phyloP scores from a whole-genome alignment of 2,888 invertebrate species.

The Catonia carolina region DNA sequence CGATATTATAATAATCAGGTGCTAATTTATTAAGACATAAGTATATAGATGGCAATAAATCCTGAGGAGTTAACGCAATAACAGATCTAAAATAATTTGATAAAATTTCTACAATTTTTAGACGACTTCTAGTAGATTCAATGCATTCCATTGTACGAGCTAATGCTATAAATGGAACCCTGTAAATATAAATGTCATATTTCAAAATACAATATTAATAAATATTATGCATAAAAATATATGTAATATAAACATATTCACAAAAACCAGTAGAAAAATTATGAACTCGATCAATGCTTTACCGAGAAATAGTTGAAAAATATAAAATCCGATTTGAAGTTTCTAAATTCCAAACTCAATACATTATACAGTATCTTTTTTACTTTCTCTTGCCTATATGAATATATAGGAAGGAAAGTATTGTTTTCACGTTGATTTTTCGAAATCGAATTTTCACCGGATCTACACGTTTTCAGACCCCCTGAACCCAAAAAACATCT shows the following conservation, averaged over 20 bases:
- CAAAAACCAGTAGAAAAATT: too few species aligned
- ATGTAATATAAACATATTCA: background rate
- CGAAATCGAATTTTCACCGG: too few species aligned
- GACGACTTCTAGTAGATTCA: conserved; percentile 73
- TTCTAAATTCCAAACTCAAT: too few species aligned
- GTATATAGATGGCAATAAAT: conserved; percentile 84
- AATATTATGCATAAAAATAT: background rate
- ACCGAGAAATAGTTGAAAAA: too few species aligned
- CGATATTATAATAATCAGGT: conserved; percentile 90
- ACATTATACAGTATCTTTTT: too few species aligned
- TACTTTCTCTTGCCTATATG: too few species aligned
- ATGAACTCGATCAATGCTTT: too few species aligned
- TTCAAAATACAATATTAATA: background rate
- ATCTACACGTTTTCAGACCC: too few species aligned
- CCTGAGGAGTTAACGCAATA: conserved; percentile 78
- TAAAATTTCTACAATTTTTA: conserved; percentile 87
- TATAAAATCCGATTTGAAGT: too few species aligned
- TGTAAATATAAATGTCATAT: conserved; percentile 41
- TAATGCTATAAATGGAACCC: conserved; percentile 88
- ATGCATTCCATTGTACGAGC: conserved; percentile 85
- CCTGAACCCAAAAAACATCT: too few species aligned
- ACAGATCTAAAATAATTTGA: conserved; percentile 91
- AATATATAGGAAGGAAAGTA: too few species aligned
- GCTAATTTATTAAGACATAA: conserved; percentile 93
- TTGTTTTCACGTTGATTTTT: too few species aligned